A percentile compares a stretch with the other conserved stretches of the same genome.
Conservation (phyloP, 2,113 vertebrate species). For the Philantomba maxwellii region DNA sequence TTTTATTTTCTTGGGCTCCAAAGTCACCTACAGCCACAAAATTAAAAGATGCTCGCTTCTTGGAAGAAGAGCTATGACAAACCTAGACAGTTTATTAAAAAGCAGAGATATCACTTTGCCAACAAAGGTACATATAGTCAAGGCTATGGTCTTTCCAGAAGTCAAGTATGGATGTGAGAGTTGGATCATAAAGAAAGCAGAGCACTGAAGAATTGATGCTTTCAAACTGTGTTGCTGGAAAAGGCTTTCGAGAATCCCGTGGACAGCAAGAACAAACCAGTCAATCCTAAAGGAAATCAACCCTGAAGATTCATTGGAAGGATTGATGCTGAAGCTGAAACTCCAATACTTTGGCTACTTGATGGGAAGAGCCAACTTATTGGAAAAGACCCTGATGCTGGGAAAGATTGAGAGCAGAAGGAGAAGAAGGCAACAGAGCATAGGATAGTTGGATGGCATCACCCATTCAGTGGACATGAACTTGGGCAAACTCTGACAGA, state of each 20-base stretch:
- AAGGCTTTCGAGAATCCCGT: not conserved
- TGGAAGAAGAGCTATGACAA: not conserved
- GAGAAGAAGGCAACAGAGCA: not conserved
- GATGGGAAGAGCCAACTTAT: not conserved
- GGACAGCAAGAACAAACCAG: not conserved
- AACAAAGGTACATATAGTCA: not conserved
- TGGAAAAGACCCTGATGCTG: not conserved
- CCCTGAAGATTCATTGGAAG: not conserved
- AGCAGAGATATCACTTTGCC: not conserved
- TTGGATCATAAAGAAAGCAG: not conserved
- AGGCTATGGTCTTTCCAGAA: not conserved
- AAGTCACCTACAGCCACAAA: not conserved
- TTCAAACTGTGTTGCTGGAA: not conserved
- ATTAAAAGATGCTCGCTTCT: not conserved
- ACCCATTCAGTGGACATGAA: not conserved
- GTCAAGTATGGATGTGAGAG: fast-evolving
- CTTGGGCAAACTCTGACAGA: not conserved
- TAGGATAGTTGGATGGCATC: not conserved
- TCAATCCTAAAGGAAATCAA: not conserved
- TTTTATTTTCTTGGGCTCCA: not conserved
- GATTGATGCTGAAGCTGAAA: not conserved
- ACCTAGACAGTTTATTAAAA: not conserved
- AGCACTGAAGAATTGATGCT: fast-evolving
- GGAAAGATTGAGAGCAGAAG: not conserved
- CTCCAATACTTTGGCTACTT: not conserved